phyloP scores from a whole-genome alignment of 2,113 vertebrate species.

The Scophthalmus maximus region DNA sequence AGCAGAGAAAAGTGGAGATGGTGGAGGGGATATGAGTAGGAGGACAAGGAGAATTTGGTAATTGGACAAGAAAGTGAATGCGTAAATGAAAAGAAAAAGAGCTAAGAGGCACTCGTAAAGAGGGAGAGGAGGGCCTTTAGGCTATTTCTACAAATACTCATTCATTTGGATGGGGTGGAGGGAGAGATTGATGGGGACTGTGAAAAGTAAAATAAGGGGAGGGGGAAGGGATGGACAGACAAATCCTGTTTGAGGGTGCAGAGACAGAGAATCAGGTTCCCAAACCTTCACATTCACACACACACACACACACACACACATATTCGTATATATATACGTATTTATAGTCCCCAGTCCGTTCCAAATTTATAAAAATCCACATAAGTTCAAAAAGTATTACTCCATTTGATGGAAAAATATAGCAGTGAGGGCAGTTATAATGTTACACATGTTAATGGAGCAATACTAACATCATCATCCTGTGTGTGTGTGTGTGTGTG shows the following conservation, averaged over 20 bases:
- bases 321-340: too few species aligned
- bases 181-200: slow-evolving; percentile 1
- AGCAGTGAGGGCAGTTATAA: neutral
- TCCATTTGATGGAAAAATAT: neutral
- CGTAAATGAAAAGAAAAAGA: slow-evolving; percentile 54
- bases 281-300: slow-evolving; percentile 12
- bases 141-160: slow-evolving; percentile 29
- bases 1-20: slow-evolving; percentile 4
- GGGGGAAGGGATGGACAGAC: slow-evolving; percentile 8
- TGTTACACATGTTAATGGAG: neutral
- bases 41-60: slow-evolving; percentile 14
- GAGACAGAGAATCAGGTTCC: slow-evolving; percentile 42
- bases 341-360: too few species aligned
- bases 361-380: neutral
- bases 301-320: neutral
- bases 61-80: slow-evolving; percentile 35
- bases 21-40: slow-evolving; percentile 1
- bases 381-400: too few species aligned
- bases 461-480: neutral
- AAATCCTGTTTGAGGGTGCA: slow-evolving; percentile 16
- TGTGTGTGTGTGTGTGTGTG: slow-evolving; percentile 11
- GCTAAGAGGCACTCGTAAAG: slow-evolving; percentile 20
- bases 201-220: slow-evolving; percentile 44
- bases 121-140: slow-evolving; percentile 25
- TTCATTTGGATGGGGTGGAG: slow-evolving; percentile 33